Percentiles rank a stretch among this genome's conserved stretches.
Conservation (phyloP, 2,797 vertebrate genomes). For the Aeoliscus strigatus region DNA sequence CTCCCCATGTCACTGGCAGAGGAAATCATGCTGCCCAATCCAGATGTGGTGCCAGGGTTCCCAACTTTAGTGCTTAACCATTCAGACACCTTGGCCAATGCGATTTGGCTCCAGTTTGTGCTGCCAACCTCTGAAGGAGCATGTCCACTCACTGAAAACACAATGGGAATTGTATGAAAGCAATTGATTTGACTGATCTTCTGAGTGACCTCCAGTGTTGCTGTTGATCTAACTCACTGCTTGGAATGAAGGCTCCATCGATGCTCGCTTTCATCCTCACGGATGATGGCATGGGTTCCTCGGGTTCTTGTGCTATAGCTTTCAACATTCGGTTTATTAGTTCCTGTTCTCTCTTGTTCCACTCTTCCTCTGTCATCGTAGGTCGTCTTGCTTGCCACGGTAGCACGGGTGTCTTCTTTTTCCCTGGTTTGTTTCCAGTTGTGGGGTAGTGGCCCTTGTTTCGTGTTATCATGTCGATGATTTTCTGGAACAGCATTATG, state of each 20-base stretch:
- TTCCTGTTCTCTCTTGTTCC: conserved; percentile 38
- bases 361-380: conserved; percentile 29
- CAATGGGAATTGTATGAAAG: background rate
- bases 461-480: fast-evolving
- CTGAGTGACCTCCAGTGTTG: background rate
- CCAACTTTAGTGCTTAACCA: conserved; percentile 14
- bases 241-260: background rate
- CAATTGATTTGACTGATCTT: background rate
- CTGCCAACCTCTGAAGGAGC: conserved; percentile 14
- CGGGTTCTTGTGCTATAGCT: conserved; percentile 19
- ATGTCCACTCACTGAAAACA: conserved; percentile 43
- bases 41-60: conserved; percentile 6
- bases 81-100: conserved; percentile 11
- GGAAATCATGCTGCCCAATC: conserved; percentile 13
- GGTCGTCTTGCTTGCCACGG: fast-evolving
- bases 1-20: conserved; percentile 3
- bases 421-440: background rate
- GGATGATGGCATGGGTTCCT: fast-evolving
- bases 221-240: conserved; percentile 27
- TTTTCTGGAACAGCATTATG: conserved; percentile 1
- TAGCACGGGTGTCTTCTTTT: background rate
- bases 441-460: conserved; percentile 22
- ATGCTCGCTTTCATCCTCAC: conserved; percentile 15
- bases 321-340: conserved; percentile 35
- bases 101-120: background rate